A percentile compares a stretch with the other conserved stretches of the same genome.
These are phyloP conservation scores for Nanorana parkeri DNA, from an alignment of 2,113 vertebrate genomes.

Conservation along the genomic window DNA sequence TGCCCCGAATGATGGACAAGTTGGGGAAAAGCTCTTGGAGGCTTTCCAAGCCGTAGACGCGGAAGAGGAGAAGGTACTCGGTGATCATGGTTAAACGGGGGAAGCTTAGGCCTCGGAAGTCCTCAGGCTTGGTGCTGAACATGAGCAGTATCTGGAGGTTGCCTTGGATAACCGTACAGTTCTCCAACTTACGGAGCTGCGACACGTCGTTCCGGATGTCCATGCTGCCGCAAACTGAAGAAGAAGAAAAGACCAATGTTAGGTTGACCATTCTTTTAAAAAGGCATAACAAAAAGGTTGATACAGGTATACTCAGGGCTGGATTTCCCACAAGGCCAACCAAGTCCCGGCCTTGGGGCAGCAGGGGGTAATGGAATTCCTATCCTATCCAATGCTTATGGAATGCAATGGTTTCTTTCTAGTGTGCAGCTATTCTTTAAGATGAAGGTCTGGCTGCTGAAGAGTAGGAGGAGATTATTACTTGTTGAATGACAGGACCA, in stretches of 20 bases:
- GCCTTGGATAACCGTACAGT: constrained; percentile 80
- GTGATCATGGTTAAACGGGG: constrained; percentile 79
- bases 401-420: no score
- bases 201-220: constrained; percentile 77
- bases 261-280: not conserved
- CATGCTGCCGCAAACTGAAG: constrained; percentile 79
- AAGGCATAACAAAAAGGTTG: not conserved
- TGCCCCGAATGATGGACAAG: constrained; percentile 75
- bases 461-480: no score
- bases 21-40: constrained; percentile 80
- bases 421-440: no score
- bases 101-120: constrained; percentile 76
- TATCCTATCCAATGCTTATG: no score
- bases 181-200: constrained; percentile 77
- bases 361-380: no score
- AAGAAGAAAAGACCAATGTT: not conserved
- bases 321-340: no score
- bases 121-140: constrained; percentile 74
- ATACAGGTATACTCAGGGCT: not conserved
- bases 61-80: constrained; percentile 80
- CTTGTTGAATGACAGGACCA: no score
- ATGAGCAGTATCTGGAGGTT: constrained; percentile 81
- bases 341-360: no score
- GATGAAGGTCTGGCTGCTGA: no score
- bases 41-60: constrained; percentile 79